Percentiles rank a stretch among this genome's conserved stretches.
Conservation (phyloP, 2,888 invertebrate genomes). For the Caenorhabditis auriculariae region DNA sequence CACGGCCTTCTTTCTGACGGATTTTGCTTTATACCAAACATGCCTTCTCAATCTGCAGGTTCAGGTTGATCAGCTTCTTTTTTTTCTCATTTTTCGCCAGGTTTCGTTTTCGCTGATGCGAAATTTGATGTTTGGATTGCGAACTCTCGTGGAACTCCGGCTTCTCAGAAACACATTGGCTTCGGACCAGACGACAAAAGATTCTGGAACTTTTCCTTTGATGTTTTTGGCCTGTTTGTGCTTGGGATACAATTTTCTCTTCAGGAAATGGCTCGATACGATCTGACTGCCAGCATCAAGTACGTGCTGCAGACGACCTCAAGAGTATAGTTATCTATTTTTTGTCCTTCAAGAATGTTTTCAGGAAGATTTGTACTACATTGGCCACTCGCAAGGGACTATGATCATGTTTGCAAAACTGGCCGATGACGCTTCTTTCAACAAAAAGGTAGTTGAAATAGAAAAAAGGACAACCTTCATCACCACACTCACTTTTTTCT, state of each 20-base stretch:
- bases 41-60: slow-evolving; percentile 45
- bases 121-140: slow-evolving; percentile 80
- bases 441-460: slow-evolving; percentile 49
- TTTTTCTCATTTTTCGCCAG: no score
- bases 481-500: no score
- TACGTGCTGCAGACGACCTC: slow-evolving; percentile 72
- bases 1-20: slow-evolving; percentile 55
- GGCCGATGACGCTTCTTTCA: slow-evolving; percentile 40
- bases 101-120: slow-evolving; percentile 64
- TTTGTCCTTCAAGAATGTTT: no score
- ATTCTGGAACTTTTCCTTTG: slow-evolving; percentile 46
- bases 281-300: slow-evolving; percentile 81
- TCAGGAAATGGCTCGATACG: slow-evolving; percentile 83
- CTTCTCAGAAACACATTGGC: slow-evolving; percentile 73
- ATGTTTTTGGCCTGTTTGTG: background rate
- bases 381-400: slow-evolving; percentile 81
- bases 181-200: slow-evolving; percentile 60
- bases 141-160: slow-evolving; percentile 80
- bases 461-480: no score
- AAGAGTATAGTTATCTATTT: no score
- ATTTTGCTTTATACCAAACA: slow-evolving; percentile 52
- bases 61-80: no score
- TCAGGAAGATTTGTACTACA: slow-evolving; percentile 73
- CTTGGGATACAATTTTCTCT: slow-evolving; percentile 70
- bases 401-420: slow-evolving; percentile 58